Percentiles rank a stretch among this genome's conserved stretches.
phyloP scores from a whole-genome alignment of 2,888 invertebrate genomes.

The Pachliopta kotzebuea region DNA sequence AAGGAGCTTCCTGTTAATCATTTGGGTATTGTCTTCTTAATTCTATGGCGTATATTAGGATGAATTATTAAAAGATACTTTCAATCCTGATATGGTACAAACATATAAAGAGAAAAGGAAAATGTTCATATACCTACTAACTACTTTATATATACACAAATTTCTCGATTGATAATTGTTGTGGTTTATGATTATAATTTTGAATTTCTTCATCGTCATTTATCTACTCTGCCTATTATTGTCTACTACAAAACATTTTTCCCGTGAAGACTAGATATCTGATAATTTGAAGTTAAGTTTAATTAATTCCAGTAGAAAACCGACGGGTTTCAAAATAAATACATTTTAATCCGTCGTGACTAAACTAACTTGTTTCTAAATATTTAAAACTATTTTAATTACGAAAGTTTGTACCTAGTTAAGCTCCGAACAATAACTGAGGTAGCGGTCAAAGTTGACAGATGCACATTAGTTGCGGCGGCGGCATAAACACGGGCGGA shows the following conservation, averaged over 20 bases:
- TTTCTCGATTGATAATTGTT: no score
- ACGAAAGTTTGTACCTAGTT: conserved; percentile 32
- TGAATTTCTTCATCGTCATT: not conserved
- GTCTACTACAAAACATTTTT: no score
- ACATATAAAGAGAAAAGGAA: no score
- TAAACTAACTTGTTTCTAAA: not conserved
- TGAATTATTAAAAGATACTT: no score
- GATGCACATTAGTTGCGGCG: conserved; percentile 23
- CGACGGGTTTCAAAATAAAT: not conserved
- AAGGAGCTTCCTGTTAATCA: conserved; percentile 24
- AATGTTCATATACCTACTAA: no score
- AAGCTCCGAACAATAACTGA: conserved; percentile 49
- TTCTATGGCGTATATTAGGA: no score
- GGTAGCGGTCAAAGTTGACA: conserved; percentile 32
- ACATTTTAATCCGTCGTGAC: not conserved
- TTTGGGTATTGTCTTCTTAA: conserved; percentile 18
- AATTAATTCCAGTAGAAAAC: not conserved
- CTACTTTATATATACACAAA: no score
- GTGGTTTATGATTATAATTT: not conserved
- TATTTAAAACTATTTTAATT: conserved; percentile 1
- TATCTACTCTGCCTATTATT: no score
- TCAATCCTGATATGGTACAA: no score
- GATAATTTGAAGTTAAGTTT: not conserved
- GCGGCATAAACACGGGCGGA: conserved; percentile 39
- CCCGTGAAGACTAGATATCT: no score